phyloP scores from a whole-genome alignment of 2,888 invertebrate genomes.

The Cepaea hortensis region DNA sequence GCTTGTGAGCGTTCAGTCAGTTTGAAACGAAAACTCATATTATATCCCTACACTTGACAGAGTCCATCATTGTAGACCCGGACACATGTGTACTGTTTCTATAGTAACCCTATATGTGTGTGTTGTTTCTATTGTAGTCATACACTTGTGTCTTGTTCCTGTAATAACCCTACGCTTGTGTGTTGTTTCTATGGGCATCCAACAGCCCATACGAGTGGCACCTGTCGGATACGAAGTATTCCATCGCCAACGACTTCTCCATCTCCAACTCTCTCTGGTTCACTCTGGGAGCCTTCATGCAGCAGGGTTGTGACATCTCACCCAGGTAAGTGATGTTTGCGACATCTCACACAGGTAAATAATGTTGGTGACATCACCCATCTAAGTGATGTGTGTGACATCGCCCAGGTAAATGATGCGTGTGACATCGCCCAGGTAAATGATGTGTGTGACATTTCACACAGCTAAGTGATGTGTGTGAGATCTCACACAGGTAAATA shows the following conservation, averaged over 20 bases:
- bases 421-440: no score
- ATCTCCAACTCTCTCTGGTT: constrained; percentile 98
- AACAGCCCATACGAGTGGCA: constrained; percentile 94
- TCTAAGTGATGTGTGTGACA: not conserved
- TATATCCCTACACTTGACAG: no score
- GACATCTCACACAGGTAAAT: not conserved
- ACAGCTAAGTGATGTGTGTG: not conserved
- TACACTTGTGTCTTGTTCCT: no score
- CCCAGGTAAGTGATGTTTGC: constrained; percentile 85
- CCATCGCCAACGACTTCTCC: constrained; percentile 82
- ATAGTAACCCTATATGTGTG: no score
- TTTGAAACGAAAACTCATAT: no score
- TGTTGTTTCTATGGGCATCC: no score
- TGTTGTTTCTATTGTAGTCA: no score
- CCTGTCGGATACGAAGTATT: constrained; percentile 67
- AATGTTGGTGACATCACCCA: not conserved
- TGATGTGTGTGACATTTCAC: not conserved
- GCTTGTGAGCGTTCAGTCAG: no score
- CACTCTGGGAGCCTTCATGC: constrained; percentile 97
- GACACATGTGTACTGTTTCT: no score
- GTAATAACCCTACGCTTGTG: no score
- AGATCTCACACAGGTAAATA: not conserved
- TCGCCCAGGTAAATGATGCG: not conserved
- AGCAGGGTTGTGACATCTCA: constrained; percentile 97
- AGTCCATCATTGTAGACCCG: no score